Evolutionary conservation across 2,888 invertebrate species (phyloP).

Genomic region (Ornithoptera priamus): DNA sequence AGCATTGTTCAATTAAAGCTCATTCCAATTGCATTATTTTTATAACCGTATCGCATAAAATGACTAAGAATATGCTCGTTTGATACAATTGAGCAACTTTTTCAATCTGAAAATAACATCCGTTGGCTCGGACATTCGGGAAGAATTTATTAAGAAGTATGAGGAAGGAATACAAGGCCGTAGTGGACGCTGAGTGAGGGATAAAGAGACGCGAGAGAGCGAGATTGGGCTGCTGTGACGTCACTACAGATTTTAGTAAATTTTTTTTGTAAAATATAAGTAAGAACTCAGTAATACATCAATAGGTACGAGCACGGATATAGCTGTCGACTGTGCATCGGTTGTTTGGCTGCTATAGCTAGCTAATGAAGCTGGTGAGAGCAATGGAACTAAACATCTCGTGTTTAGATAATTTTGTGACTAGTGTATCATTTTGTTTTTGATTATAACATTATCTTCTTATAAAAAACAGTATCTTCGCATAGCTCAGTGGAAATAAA

Average conservation of each 20-base stretch:
- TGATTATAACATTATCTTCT: no score
- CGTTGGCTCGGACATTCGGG: conserved; percentile 12
- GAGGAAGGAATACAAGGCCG: conserved; percentile 26
- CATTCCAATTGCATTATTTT: neutral
- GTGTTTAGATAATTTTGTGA: no score
- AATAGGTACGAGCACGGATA: no score
- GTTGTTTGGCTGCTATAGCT: no score
- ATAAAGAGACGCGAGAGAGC: no score
- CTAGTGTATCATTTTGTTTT: no score
- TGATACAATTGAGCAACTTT: neutral
- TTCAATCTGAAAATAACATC: conserved; percentile 21
- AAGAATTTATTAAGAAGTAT: conserved; percentile 26
- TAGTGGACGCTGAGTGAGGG: conserved; percentile 12
- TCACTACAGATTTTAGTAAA: neutral
- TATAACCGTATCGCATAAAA: neutral
- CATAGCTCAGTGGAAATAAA: no score
- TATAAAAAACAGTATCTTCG: no score
- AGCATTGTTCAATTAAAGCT: neutral
- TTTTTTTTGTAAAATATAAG: neutral
- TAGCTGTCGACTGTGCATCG: no score
- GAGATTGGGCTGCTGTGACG: conserved; percentile 9
- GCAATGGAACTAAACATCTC: no score
- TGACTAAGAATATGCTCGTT: neutral
- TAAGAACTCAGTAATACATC: no score
- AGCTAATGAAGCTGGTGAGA: no score